A percentile compares a stretch with the other conserved stretches of the same genome.
Conservation (phyloP, 2,113 vertebrate species). For the Chitala chitala region DNA sequence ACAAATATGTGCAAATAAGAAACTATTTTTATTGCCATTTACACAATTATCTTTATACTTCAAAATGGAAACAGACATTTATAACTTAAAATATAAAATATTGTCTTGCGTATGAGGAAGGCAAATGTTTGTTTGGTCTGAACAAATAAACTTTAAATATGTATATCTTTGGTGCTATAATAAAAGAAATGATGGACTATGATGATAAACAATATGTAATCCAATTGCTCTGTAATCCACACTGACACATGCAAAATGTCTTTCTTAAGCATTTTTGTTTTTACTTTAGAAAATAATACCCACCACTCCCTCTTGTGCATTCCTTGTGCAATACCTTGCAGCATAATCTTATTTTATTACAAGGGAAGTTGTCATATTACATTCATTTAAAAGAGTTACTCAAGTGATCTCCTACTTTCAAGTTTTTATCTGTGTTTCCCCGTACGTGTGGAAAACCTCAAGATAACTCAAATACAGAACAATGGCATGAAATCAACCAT, state of each 20-base stretch:
- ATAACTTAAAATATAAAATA: neutral
- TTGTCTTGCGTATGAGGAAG: neutral
- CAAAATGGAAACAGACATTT: neutral
- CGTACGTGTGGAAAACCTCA: conserved; percentile 26
- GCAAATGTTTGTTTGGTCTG: neutral
- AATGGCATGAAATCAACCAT: neutral
- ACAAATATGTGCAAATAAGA: too few species aligned
- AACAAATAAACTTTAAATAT: conserved; percentile 19
- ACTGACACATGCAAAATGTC: conserved; percentile 23
- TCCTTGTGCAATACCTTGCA: conserved; percentile 55
- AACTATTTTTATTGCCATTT: neutral
- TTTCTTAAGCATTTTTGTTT: conserved; percentile 29
- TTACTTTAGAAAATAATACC: conserved; percentile 44
- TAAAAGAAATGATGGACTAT: conserved; percentile 11
- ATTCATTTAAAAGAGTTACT: conserved; percentile 51
- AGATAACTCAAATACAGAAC: neutral
- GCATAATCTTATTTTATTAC: conserved; percentile 57
- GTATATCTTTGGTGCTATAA: conserved; percentile 14
- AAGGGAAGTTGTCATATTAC: conserved; percentile 51
- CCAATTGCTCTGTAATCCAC: conserved; percentile 26
- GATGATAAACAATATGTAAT: neutral
- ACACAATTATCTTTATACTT: neutral
- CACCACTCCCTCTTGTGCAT: conserved; percentile 64
- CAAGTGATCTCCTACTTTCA: conserved; percentile 42
- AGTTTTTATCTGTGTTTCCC: conserved; percentile 54